Evolutionary conservation across 1,140 invertebrate species (phyloP).

Genomic region (Vanessa tameamea): DNA sequence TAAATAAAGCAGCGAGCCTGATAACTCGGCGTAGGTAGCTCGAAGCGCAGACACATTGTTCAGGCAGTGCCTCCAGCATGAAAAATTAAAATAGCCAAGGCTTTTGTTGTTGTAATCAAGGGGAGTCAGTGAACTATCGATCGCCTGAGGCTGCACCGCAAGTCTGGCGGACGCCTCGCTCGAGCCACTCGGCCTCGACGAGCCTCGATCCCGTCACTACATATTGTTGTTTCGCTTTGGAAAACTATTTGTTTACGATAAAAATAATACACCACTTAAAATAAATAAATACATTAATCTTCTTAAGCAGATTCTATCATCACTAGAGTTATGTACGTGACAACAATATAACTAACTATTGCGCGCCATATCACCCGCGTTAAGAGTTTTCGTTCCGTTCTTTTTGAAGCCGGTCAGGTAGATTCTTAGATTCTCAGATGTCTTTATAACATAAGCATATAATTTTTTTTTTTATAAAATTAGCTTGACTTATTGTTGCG

Average conservation of each 20-base stretch:
- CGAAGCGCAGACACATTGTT: constrained; percentile 9
- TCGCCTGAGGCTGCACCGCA: neutral
- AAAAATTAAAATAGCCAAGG: constrained; percentile 13
- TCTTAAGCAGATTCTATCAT: no score
- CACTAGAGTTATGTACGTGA: no score
- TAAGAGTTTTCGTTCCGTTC: no score
- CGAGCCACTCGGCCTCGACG: neutral
- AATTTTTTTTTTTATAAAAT: no score
- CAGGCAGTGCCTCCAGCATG: neutral
- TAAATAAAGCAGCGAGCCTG: neutral
- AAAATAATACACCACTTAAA: no score
- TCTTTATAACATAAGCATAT: no score
- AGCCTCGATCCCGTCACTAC: neutral
- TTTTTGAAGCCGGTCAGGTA: no score
- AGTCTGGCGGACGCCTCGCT: neutral
- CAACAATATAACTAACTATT: no score
- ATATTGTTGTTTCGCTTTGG: neutral
- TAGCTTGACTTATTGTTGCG: no score
- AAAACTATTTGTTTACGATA: neutral
- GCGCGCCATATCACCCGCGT: no score
- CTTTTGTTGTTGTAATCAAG: constrained; percentile 29
- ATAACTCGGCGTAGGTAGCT: neutral
- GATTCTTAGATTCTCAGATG: no score
- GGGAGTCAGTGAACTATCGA: constrained; percentile 22
- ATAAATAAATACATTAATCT: no score